Base-by-base conservation (phyloP, 1,140 invertebrate species). In the Drosophila rhopaloa region DNA sequence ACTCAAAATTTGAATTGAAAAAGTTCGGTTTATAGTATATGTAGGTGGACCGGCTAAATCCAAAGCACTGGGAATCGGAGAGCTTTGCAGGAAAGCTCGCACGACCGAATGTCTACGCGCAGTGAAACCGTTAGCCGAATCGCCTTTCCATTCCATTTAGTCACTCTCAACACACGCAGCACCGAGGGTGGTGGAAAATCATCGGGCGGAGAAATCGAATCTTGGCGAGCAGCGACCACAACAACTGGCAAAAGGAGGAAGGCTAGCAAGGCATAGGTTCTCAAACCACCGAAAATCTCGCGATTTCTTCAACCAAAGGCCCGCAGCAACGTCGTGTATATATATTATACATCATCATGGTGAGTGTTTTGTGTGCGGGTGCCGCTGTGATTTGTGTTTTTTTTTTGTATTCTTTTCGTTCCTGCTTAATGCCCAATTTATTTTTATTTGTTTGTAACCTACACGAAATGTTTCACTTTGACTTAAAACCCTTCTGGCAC, bases 281-380 rank as follows among this genome's bases (percentile, higher is more conserved):
- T 29, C 44, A 43, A 50, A 74, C 47, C 53, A 53, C 29, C 65
- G 51, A 67, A 48, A 51, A 56, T 68, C 67, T 81, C 77, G 77
- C 72, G 66, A 88, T 88, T 89, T 78, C 54, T 68, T 72, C 62
- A 72, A 48, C 50, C 16, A 79, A 79, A 79, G 66, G 71, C 54
- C 50, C 59, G 44, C 61, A 67, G 50, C 73, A 71, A 43, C 76
- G 59, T n/a, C 85, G 74, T 63, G 53, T 90, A 59, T 62, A 84
- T 71, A 61, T 88, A 57, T 70, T 88, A 80, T 89, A 89, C 70
- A 84, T 89, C 59, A 89, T 74, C 60, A 88, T 89, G 84, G 84
- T 89, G 70, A 89, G 84, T 89, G 68, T 9, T 35, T 35, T 51
- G 3, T 35, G 44, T 54, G 54, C 55, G 54, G 16, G 24, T 41